These are phyloP conservation scores for Gandaritis pyraliata DNA, from an alignment of 2,888 invertebrate species.

Conservation along the genomic window DNA sequence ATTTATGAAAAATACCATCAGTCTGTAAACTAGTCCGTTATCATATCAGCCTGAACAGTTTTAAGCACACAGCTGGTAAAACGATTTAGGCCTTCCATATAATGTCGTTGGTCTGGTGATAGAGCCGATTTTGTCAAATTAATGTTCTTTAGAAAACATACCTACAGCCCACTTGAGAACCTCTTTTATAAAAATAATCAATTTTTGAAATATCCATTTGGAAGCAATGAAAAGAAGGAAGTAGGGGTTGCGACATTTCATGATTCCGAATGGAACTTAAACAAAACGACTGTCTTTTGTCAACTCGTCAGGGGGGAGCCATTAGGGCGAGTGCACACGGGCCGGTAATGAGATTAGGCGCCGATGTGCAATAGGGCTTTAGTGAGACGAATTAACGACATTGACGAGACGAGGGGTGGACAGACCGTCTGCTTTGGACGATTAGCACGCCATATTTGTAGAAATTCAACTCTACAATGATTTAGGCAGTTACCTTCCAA, in stretches of 20 bases:
- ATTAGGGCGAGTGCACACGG: conserved; percentile 58
- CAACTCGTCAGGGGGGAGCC: conserved; percentile 55
- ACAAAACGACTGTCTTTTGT: conserved; percentile 54
- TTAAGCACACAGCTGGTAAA: no score
- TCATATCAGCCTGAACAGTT: no score
- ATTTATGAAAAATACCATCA: no score
- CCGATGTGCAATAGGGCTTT: conserved; percentile 53
- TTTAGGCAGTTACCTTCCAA: no score
- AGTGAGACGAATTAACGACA: conserved; percentile 56
- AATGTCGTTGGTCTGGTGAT: no score
- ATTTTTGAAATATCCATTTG: no score
- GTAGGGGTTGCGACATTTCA: conserved; percentile 23
- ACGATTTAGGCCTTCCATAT: no score
- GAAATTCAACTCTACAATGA: not conserved
- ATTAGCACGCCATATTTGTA: conserved; percentile 23
- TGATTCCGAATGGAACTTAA: conserved; percentile 35
- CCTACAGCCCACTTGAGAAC: no score
- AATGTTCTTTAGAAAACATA: no score
- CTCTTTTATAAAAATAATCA: not conserved
- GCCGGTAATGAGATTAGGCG: conserved; percentile 61
- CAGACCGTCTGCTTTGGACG: conserved; percentile 35
- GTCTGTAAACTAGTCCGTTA: no score
- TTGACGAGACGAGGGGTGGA: conserved; percentile 40
- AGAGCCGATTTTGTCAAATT: no score
- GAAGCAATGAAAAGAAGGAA: not conserved